These are phyloP conservation scores for Dione vanillae DNA, from an alignment of 2,888 invertebrate species.

Conservation along the genomic window DNA sequence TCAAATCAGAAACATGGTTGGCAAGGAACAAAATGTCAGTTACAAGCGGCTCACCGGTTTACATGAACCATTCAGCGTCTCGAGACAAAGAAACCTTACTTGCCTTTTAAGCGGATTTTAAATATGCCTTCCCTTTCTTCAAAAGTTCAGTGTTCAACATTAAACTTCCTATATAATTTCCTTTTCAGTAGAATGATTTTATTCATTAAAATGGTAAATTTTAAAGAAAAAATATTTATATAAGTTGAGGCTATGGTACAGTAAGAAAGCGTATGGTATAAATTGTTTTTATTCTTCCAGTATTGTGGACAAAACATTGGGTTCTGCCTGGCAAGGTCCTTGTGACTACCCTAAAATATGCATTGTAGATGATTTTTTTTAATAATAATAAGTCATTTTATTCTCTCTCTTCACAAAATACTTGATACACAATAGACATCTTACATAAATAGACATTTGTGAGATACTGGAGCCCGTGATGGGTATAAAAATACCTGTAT, in stretches of 20 bases:
- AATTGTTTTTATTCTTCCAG: no score
- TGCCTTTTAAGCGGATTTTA: slow-evolving; percentile 12
- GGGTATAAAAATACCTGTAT: no score
- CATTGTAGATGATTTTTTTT: no score
- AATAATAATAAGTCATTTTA: no score
- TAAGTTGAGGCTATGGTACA: background rate
- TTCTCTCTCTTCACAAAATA: no score
- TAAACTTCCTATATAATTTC: slow-evolving; percentile 13
- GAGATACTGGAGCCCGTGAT: no score
- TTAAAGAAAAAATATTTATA: background rate
- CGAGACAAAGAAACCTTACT: slow-evolving; percentile 36
- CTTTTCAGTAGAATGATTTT: background rate
- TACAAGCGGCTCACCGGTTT: slow-evolving; percentile 26
- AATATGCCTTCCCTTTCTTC: slow-evolving; percentile 12
- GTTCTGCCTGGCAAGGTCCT: no score
- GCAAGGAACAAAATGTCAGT: slow-evolving; percentile 15
- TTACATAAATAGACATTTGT: no score
- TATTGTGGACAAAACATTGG: no score
- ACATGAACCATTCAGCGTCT: slow-evolving; percentile 20
- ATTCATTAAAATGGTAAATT: background rate
- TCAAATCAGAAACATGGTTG: background rate
- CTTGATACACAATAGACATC: no score
- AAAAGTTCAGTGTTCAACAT: background rate
- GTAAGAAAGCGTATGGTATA: background rate
- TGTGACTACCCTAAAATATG: no score